Percentiles rank a stretch among this genome's conserved stretches.
Conservation (phyloP, 2,113 vertebrate genomes). For the Origma solitaria region DNA sequence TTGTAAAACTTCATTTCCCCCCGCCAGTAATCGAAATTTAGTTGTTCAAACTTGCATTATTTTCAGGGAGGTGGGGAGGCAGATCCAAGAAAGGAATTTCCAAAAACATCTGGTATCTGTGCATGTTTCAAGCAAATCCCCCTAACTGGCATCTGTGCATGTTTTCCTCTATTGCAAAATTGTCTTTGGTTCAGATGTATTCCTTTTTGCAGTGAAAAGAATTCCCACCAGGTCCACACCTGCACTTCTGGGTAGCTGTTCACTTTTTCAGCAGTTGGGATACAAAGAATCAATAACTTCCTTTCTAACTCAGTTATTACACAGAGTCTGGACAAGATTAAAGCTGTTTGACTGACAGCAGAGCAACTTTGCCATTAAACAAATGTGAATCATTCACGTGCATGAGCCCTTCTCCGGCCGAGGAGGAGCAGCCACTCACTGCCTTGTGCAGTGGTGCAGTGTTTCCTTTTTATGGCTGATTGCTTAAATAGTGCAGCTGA, state of each 20-base stretch:
- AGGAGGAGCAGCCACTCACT: not conserved
- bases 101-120: not conserved
- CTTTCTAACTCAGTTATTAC: not conserved
- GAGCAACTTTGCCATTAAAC: not conserved
- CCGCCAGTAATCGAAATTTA: not conserved
- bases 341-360: not conserved
- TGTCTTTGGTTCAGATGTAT: not conserved
- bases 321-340: not conserved
- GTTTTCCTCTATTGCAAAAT: not conserved
- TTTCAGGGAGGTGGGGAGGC: not conserved
- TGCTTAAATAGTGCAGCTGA: not conserved
- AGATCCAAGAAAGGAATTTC: not conserved
- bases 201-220: not conserved
- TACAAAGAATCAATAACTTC: not conserved
- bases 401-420: not conserved
- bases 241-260: not conserved
- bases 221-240: not conserved
- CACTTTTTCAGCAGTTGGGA: not conserved
- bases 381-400: not conserved
- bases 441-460: not conserved
- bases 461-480: not conserved
- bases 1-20: not conserved
- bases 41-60: not conserved
- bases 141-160: not conserved
- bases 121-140: not conserved